A percentile compares a stretch with the other conserved stretches of the same genome.
Conservation (phyloP, 2,888 invertebrate species). For the Limnephilus auricula region DNA sequence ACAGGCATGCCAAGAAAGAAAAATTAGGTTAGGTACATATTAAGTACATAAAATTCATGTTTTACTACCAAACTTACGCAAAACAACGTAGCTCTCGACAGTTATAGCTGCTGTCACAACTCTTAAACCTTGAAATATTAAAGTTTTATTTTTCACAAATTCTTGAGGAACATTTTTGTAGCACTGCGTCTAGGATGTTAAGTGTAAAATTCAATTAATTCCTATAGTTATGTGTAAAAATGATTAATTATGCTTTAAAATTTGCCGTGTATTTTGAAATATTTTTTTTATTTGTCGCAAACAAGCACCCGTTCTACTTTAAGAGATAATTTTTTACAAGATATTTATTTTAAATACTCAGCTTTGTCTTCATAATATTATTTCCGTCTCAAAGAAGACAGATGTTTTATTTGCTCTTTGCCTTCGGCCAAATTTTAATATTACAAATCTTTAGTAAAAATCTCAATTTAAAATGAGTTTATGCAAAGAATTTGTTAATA, state of each 20-base stretch:
- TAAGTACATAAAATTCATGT: background rate
- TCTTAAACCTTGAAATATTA: background rate
- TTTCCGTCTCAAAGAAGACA: background rate
- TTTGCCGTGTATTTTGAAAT: background rate
- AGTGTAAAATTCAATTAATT: background rate
- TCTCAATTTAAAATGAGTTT: background rate
- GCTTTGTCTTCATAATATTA: background rate
- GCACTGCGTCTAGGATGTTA: too few species aligned
- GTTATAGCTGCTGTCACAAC: background rate
- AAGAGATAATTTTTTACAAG: background rate
- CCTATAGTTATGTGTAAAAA: too few species aligned
- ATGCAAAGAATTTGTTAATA: background rate
- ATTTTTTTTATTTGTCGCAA: background rate
- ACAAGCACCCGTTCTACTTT: background rate
- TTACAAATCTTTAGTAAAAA: background rate
- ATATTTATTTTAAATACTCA: background rate
- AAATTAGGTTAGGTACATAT: too few species aligned
- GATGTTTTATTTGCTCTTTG: background rate
- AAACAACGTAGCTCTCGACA: background rate
- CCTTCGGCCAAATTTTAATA: background rate
- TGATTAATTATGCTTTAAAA: background rate
- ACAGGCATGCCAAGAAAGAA: too few species aligned
- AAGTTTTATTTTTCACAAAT: background rate
- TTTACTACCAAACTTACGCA: background rate
- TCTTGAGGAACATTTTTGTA: background rate